phyloP scores from a whole-genome alignment of 37 sponge, comb jelly and placozoan species.

The Aplysina aerophoba region DNA sequence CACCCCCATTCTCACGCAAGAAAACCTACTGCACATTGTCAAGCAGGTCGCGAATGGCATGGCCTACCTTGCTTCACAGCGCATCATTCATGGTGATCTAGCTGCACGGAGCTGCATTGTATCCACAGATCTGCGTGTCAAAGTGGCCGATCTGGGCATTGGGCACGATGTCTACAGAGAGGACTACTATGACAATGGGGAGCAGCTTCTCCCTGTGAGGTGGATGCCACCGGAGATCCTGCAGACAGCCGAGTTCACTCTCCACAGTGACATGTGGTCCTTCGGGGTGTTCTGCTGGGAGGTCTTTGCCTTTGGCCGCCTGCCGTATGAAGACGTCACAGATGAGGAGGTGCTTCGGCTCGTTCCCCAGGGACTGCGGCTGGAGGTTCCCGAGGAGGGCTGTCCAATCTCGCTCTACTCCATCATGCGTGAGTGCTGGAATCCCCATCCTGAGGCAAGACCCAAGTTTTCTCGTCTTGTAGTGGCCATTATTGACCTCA shows the following conservation, averaged over 20 bases:
- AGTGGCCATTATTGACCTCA: slow-evolving; percentile 44
- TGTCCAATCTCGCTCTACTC: slow-evolving; percentile 61
- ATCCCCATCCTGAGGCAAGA: slow-evolving; percentile 50
- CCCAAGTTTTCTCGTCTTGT: slow-evolving; percentile 65
- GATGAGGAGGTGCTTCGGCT: slow-evolving; percentile 74
- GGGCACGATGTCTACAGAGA: slow-evolving; percentile 80
- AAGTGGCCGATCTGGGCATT: slow-evolving; percentile 87
- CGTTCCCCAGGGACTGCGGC: slow-evolving; percentile 63
- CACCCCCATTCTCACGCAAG: slow-evolving; percentile 43
- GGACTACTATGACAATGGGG: slow-evolving; percentile 86
- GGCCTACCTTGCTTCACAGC: slow-evolving; percentile 77
- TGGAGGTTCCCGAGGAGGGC: slow-evolving; percentile 48
- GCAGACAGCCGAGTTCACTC: slow-evolving; percentile 73
- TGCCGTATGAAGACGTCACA: slow-evolving; percentile 66
- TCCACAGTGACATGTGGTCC: slow-evolving; percentile 87
- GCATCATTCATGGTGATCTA: slow-evolving; percentile 85
- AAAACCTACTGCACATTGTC: slow-evolving; percentile 51
- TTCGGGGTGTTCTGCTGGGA: slow-evolving; percentile 94
- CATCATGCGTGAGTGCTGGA: slow-evolving; percentile 82
- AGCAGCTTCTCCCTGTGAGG: slow-evolving; percentile 83
- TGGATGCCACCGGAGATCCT: slow-evolving; percentile 95
- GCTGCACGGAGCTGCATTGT: slow-evolving; percentile 87
- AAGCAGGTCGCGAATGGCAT: slow-evolving; percentile 84
- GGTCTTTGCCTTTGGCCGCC: slow-evolving; percentile 70
- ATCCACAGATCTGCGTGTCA: slow-evolving; percentile 66